Conservation (phyloP, 2,113 vertebrate genomes). For the western clawed frog (Xenopus tropicalis) region UCB_Xtro_10.0 CM004450.2:100238001-100238500, state of each 20-base stretch:
- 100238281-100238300: constrained; percentile 20
- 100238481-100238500: constrained; percentile 80
- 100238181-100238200: not conserved
- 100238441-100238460: constrained; percentile 68
- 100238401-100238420: constrained; percentile 81
- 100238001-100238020: too few relatives aligned
- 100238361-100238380: constrained; percentile 29
- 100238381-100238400: constrained; percentile 54
- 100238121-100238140: too few relatives aligned
- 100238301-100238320: constrained; percentile 25
- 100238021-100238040: too few relatives aligned
- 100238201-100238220: constrained; percentile 21
- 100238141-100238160: too few relatives aligned
- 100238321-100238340: constrained; percentile 43
- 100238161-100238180: too few relatives aligned
- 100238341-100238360: constrained; percentile 41
- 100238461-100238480: constrained; percentile 74
- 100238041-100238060: too few relatives aligned
- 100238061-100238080: too few relatives aligned
- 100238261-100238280: constrained; percentile 47
- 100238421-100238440: constrained; percentile 82
- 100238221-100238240: constrained; percentile 30
- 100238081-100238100: too few relatives aligned
- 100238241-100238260: constrained; percentile 42
- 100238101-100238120: too few relatives aligned